Evolutionary conservation across 2,113 vertebrate genomes (phyloP).

Genomic region (Nibea albiflora): DNA sequence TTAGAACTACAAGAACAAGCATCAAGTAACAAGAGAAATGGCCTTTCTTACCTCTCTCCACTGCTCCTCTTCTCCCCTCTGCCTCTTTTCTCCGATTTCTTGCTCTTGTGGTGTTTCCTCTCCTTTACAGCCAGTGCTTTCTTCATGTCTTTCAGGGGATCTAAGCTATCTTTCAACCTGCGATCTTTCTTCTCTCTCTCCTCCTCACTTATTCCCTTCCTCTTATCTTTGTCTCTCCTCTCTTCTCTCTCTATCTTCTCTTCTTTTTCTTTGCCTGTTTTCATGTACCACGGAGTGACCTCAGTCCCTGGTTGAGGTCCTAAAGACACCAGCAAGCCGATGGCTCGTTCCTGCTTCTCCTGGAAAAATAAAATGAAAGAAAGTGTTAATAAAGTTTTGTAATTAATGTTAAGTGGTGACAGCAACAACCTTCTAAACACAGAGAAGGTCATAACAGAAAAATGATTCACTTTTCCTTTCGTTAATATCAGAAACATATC

Average conservation of each 20-base stretch:
- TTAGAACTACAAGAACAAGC: background rate
- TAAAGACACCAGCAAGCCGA: slow-evolving; percentile 90
- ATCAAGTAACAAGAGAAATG: background rate
- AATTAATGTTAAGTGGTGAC: background rate
- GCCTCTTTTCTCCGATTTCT: slow-evolving; percentile 66
- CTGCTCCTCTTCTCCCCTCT: slow-evolving; percentile 54
- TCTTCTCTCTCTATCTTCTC: slow-evolving; percentile 49
- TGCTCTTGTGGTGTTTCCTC: slow-evolving; percentile 73
- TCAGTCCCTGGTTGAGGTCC: slow-evolving; percentile 89
- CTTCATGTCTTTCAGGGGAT: slow-evolving; percentile 80
- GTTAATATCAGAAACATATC: background rate
- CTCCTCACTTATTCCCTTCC: slow-evolving; percentile 79
- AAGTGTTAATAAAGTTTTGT: background rate
- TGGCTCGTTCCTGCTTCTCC: slow-evolving; percentile 90
- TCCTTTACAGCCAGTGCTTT: slow-evolving; percentile 76
- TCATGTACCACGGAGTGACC: slow-evolving; percentile 91
- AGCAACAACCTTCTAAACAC: background rate
- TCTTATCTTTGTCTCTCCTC: slow-evolving; percentile 28
- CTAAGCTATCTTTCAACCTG: slow-evolving; percentile 70
- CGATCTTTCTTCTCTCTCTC: slow-evolving; percentile 79
- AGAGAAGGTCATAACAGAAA: background rate
- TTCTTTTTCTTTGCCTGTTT: slow-evolving; percentile 64
- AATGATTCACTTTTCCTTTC: background rate
- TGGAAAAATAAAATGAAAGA: slow-evolving; percentile 43
- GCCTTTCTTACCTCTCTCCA: slow-evolving; percentile 72